Evolutionary conservation across 2,888 invertebrate species (phyloP).

Genomic region (Morpho deidamia): DNA sequence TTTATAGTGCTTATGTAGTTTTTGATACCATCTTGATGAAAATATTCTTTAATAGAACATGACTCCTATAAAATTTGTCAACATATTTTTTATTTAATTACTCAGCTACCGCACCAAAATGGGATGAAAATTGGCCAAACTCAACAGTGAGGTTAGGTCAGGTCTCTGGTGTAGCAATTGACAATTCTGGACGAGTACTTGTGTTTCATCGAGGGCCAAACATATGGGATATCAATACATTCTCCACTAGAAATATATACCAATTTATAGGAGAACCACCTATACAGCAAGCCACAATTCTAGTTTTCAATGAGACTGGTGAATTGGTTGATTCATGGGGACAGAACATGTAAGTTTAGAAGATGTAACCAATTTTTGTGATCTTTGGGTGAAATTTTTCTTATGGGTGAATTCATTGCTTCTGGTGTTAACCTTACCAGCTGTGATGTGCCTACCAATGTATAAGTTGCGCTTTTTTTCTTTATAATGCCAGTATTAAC

Average conservation of each 20-base stretch:
- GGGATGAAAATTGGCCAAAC: constrained; percentile 78
- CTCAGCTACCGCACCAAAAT: constrained; percentile 64
- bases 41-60: no score
- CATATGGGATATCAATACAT: constrained; percentile 80
- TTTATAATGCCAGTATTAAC: no score
- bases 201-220: constrained; percentile 89
- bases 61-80: no score
- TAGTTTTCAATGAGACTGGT: constrained; percentile 81
- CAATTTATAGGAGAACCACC: constrained; percentile 74
- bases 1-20: no score
- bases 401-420: no score
- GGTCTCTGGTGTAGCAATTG: constrained; percentile 88
- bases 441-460: no score
- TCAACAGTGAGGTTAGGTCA: constrained; percentile 80
- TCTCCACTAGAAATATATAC: constrained; percentile 77
- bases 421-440: no score
- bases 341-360: constrained; percentile 80
- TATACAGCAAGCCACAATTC: constrained; percentile 81
- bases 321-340: constrained; percentile 83
- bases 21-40: no score
- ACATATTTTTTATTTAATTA: neutral
- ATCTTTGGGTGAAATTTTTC: no score
- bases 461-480: no score
- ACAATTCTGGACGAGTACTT: constrained; percentile 83
- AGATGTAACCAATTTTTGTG: no score